Conservation (phyloP, 2,888 invertebrate genomes). For the Pollenia angustigena region DNA sequence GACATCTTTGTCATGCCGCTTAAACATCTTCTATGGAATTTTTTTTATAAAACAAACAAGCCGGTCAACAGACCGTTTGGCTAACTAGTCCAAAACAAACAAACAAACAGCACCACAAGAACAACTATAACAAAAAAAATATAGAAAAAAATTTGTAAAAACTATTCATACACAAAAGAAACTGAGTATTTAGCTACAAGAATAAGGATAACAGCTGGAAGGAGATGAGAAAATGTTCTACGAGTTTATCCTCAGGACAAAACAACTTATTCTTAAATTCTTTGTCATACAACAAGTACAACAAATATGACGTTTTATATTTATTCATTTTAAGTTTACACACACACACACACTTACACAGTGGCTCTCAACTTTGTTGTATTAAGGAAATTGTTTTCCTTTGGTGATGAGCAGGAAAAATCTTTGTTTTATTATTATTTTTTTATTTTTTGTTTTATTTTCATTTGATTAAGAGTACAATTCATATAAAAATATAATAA, state of each 20-base stretch:
- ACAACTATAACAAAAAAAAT: background rate
- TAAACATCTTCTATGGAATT: conserved; percentile 17
- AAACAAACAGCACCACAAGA: background rate
- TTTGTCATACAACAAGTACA: conserved; percentile 39
- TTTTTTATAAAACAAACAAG: conserved; percentile 14
- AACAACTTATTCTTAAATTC: conserved; percentile 37
- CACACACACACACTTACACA: background rate
- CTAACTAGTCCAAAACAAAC: conserved; percentile 40
- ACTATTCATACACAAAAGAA: conserved; percentile 1
- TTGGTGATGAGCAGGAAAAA: conserved; percentile 28
- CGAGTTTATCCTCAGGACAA: conserved; percentile 33
- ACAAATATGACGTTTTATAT: conserved; percentile 7
- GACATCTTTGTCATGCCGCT: conserved; percentile 25
- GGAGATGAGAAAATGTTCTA: conserved; percentile 15
- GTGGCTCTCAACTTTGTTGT: conserved; percentile 21
- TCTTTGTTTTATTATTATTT: conserved; percentile 8
- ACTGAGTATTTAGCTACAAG: background rate
- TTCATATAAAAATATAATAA: conserved; percentile 5
- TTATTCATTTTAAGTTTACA: background rate
- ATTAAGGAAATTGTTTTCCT: conserved; percentile 59
- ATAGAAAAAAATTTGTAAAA: background rate
- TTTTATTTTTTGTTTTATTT: conserved; percentile 22
- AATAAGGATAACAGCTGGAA: conserved; percentile 33
- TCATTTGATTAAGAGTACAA: conserved; percentile 36
- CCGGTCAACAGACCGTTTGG: conserved; percentile 15